Evolutionary conservation across 2,797 vertebrate species (phyloP), one percentile per base, ranked within the genome.

Genomic region (Acanthis flammea): DNA sequence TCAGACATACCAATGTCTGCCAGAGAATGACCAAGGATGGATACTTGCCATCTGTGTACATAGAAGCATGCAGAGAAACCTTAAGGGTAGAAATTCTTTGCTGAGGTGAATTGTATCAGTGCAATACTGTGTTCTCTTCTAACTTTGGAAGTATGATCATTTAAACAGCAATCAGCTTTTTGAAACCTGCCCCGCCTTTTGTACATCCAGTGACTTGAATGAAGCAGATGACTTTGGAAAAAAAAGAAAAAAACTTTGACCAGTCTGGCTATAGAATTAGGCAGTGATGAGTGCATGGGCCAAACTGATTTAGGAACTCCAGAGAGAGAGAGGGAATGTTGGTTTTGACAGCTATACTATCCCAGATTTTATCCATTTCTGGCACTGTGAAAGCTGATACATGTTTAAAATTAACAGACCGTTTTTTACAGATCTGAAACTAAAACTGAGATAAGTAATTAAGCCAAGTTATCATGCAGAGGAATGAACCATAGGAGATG

Each of bases 391-490:
- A 91, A 89, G 42, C 60, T 76, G 75, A 48, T 74, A 61, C 7
- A 10, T 62, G n/a, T 77, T 89, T 89, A 82, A 93, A 96, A 91
- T 92, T 75, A 94, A 71, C 53, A 80, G 48, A 50, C 22, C 2
- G 0, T 0, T 23, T 73, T 94, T 94, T 92, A 78, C 51, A 81
- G 81, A 74, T 85, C 84, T 71, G 71, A 89, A 89, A 65, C 84
- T 73, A 55, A 84, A 85, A 73, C 91, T 92, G 88, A 95, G 72
- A 86, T 73, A 70, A 85, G 91, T 95, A 92, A 91, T 95, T 94
- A 94, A 95, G 53, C 14, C 53, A 91, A 89, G 77, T 89, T 94
- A 87, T 81, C 90, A 54, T 39, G 81, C 67, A 92, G 77, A 79
- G 60, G 77, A 91, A 74, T 91, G 61, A 89, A 91, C 78, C 85